phyloP scores from a whole-genome alignment of 2,113 vertebrate genomes.

The Noctilio leporinus region DNA sequence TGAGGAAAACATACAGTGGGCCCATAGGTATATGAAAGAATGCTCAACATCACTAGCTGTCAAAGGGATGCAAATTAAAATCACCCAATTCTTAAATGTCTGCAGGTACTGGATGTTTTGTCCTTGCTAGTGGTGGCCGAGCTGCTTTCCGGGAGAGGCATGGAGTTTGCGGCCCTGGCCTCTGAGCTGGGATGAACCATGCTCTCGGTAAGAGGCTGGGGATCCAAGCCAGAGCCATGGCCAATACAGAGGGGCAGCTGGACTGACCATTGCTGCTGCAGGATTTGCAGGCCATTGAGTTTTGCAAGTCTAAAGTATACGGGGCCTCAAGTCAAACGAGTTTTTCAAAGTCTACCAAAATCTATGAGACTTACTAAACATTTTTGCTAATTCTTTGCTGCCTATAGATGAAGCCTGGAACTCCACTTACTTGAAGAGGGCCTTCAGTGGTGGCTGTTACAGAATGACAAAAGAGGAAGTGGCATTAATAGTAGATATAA shows the following conservation, averaged over 20 bases:
- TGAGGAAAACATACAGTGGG: too few species aligned
- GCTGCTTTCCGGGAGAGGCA: neutral
- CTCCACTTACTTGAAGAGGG: neutral
- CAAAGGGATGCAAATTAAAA: too few species aligned
- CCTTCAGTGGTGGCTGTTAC: neutral
- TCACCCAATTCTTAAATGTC: neutral
- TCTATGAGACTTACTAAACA: neutral
- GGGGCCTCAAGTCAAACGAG: neutral
- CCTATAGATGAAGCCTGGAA: neutral
- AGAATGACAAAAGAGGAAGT: neutral
- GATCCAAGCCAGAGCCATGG: neutral
- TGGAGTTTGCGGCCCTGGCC: neutral
- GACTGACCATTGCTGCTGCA: neutral
- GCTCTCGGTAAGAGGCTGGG: neutral
- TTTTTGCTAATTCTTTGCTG: neutral
- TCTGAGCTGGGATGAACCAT: neutral
- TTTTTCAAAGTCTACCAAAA: neutral
- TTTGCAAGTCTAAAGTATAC: neutral
- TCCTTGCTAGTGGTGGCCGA: neutral
- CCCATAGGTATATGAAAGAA: too few species aligned
- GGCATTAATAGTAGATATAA: neutral
- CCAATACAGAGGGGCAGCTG: neutral
- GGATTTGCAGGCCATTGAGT: neutral
- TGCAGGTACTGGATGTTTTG: neutral
- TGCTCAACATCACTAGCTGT: too few species aligned